A percentile compares a stretch with the other conserved stretches of the same genome.
Evolutionary conservation across 2,797 vertebrate species (phyloP).

Genomic region (Steatocranus sp.): DNA sequence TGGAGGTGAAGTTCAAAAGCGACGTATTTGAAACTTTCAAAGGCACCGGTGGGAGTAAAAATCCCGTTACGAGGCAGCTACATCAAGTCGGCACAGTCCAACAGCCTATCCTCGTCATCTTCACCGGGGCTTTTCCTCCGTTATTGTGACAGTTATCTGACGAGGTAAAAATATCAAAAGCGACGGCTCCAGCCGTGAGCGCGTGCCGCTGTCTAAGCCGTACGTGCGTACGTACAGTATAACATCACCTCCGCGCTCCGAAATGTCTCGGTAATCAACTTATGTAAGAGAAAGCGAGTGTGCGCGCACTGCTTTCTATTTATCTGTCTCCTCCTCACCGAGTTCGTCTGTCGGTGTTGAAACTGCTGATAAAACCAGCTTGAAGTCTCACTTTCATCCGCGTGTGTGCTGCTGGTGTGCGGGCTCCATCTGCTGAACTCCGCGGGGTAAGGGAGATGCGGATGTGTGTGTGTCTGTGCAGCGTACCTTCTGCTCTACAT

Average conservation of each 20-base stretch:
- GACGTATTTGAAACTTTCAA: background rate
- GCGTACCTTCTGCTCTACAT: background rate
- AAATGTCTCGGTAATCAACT: background rate
- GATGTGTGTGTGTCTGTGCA: background rate
- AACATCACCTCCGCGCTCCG: background rate
- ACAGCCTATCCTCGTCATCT: background rate
- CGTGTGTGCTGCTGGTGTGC: slow-evolving; percentile 22
- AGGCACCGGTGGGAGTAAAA: background rate
- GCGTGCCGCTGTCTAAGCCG: background rate
- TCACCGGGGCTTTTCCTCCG: background rate
- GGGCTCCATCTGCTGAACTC: slow-evolving; percentile 63
- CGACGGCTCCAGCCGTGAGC: background rate
- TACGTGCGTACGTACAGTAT: background rate
- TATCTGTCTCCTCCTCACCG: slow-evolving; percentile 6
- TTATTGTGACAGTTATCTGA: background rate
- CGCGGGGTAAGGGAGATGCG: background rate
- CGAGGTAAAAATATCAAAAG: background rate
- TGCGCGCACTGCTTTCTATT: background rate
- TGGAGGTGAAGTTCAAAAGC: slow-evolving; percentile 10
- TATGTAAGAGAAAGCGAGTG: background rate
- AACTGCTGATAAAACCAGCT: slow-evolving; percentile 23
- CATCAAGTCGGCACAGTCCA: background rate
- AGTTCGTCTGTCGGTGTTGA: background rate
- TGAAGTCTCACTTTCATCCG: slow-evolving; percentile 28
- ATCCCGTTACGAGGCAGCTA: background rate